Evolutionary conservation across 2,797 vertebrate genomes (phyloP), one percentile per base, ranked within the genome.

Genomic region (Acipenser oxyrinchus): DNA sequence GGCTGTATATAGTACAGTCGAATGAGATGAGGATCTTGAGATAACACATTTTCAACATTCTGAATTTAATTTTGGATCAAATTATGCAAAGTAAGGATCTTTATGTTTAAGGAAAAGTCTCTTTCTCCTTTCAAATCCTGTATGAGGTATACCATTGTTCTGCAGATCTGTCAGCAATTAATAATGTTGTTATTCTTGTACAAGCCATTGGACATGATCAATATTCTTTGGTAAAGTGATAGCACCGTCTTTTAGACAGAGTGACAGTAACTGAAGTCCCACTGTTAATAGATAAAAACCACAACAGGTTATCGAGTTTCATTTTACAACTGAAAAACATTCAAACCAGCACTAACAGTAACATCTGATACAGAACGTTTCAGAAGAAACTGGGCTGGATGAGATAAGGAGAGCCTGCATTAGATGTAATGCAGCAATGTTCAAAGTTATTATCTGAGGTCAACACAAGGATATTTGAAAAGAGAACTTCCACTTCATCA

Each of bases 111-210:
- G 13, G 55, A 18, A 18, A 18, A 18, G 37, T 37, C 37, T 59
- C 50, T 52, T 70, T 59, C 51, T 55, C 55, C 23, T 53, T 10
- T 10, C 63, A 23, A 6, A 55, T 15, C 63, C 51, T 51, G 57
- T n/a, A 8, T 52, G 58, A 62, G 13, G 62, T 64, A 62, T 65
- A 37, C 10, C 8, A 53, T 69, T 71, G 72, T 67, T 65, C 57
- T 66, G 64, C 63, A 59, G 59, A 68, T 71, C 59, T 60, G 66
- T 49, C 70, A 49, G 72, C 67, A 71, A 74, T 67, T 74, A 74
- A 67, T 66, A 69, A 71, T 63, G 68, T 61, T 74, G 62, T 69
- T 69, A 71, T 67, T 71, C 64, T 53, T 67, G 62, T 74, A 67
- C 68, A 66, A 71, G 57, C 53, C 70, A 71, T 63, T 18, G 72